A percentile compares a stretch with the other conserved stretches of the same genome.
These are phyloP conservation scores for Ypsolopha scabrella DNA, from an alignment of 2,888 invertebrate genomes.

Conservation along the genomic window DNA sequence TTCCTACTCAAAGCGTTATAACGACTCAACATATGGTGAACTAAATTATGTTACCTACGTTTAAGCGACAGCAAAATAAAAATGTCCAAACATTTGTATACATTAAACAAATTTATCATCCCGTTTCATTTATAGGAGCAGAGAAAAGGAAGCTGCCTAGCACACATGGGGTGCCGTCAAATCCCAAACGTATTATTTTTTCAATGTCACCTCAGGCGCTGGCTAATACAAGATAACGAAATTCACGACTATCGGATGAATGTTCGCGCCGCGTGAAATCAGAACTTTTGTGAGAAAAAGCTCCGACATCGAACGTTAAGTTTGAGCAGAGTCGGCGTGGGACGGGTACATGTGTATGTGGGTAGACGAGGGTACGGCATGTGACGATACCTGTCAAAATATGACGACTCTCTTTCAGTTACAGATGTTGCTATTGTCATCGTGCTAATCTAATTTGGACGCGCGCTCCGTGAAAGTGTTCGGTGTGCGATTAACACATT, in stretches of 20 bases:
- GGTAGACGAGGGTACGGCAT: constrained; percentile 53
- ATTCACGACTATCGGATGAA: constrained; percentile 63
- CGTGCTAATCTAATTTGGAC: constrained; percentile 61
- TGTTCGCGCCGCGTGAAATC: constrained; percentile 69
- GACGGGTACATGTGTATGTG: constrained; percentile 63
- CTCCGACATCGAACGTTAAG: constrained; percentile 34
- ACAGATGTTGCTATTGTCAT: constrained; percentile 66
- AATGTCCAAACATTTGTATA: constrained; percentile 71
- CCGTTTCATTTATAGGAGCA: constrained; percentile 54
- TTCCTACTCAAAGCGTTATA: constrained; percentile 59
- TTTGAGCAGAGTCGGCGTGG: constrained; percentile 30
- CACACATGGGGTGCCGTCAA: constrained; percentile 64
- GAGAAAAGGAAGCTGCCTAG: constrained; percentile 62
- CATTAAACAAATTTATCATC: constrained; percentile 70
- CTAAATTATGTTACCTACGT: constrained; percentile 68
- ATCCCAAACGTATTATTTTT: constrained; percentile 69
- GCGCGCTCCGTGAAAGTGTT: constrained; percentile 62
- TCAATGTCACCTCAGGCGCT: constrained; percentile 56
- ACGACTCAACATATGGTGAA: constrained; percentile 64
- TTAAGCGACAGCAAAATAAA: constrained; percentile 67
- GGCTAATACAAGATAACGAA: constrained; percentile 64
- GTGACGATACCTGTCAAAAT: constrained; percentile 67
- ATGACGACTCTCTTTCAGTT: constrained; percentile 59
- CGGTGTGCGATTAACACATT: constrained; percentile 62
- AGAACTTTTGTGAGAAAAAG: constrained; percentile 55